Conservation (phyloP, 2,888 invertebrate genomes). For the Lymantria dispar region DNA sequence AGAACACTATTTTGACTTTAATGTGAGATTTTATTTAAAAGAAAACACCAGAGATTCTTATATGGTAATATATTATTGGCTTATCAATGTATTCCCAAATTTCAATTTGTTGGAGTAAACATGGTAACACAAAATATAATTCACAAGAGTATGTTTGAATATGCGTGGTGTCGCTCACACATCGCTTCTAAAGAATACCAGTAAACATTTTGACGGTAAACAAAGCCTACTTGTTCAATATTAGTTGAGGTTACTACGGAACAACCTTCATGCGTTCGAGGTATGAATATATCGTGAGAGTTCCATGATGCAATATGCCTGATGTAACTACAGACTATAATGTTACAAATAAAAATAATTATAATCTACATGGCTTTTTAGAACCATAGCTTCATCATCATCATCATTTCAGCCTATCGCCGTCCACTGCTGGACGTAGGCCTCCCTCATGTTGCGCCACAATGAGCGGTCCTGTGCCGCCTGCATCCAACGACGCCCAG, state of each 20-base stretch:
- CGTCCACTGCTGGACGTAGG: too few species aligned
- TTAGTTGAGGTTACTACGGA: constrained; percentile 7
- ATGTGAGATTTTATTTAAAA: too few species aligned
- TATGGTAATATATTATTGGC: too few species aligned
- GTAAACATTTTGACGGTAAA: constrained; percentile 18
- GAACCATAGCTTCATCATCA: too few species aligned
- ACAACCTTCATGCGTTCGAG: constrained; percentile 24
- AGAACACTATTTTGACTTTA: too few species aligned
- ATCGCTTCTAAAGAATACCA: constrained; percentile 7
- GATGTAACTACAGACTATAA: neutral
- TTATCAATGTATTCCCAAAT: neutral
- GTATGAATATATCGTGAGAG: constrained; percentile 1
- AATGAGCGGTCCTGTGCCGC: too few species aligned
- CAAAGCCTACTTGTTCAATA: constrained; percentile 24
- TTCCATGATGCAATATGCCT: neutral
- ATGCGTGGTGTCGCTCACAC: constrained; percentile 3
- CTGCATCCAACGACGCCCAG: too few species aligned
- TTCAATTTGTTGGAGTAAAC: neutral
- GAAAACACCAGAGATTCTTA: too few species aligned
- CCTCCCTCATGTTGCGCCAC: too few species aligned
- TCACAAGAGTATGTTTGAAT: neutral
- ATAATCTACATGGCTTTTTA: too few species aligned
- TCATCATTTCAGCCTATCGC: too few species aligned
- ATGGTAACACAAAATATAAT: neutral
- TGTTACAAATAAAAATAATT: neutral